Conservation (phyloP, 2,113 vertebrate species). For the Euleptes europaea region DNA sequence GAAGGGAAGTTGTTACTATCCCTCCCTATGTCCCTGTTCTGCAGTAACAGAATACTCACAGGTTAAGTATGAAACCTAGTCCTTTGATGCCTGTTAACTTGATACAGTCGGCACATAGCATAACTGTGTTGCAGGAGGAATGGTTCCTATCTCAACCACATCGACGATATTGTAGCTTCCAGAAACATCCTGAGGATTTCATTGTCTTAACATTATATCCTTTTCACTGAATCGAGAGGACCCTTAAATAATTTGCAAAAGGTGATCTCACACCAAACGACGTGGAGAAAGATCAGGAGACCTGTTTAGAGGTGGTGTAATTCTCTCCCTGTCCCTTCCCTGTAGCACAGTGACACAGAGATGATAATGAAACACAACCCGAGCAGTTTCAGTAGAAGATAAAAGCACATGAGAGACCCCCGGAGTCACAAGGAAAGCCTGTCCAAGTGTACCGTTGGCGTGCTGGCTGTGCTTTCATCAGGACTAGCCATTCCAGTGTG, state of each 20-base stretch:
- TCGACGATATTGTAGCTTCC: not conserved
- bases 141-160: not conserved
- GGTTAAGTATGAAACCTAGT: not conserved
- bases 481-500: not conserved
- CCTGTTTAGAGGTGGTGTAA: not conserved
- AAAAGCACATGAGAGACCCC: not conserved
- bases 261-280: not conserved
- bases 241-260: not conserved
- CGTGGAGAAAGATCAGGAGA: not conserved
- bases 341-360: not conserved
- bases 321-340: not conserved
- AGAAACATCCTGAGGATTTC: not conserved
- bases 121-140: not conserved
- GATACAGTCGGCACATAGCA: not conserved
- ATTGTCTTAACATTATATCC: not conserved
- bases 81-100: not conserved
- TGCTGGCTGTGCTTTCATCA: not conserved
- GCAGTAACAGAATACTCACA: not conserved
- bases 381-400: conserved; percentile 12
- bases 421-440: not conserved
- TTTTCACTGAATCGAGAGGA: not conserved
- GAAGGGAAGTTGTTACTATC: not conserved
- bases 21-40: not conserved
- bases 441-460: not conserved
- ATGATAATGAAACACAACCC: conserved; percentile 15